Base-by-base conservation (phyloP, 2,888 invertebrate species). In the Sialis lutaria region DNA sequence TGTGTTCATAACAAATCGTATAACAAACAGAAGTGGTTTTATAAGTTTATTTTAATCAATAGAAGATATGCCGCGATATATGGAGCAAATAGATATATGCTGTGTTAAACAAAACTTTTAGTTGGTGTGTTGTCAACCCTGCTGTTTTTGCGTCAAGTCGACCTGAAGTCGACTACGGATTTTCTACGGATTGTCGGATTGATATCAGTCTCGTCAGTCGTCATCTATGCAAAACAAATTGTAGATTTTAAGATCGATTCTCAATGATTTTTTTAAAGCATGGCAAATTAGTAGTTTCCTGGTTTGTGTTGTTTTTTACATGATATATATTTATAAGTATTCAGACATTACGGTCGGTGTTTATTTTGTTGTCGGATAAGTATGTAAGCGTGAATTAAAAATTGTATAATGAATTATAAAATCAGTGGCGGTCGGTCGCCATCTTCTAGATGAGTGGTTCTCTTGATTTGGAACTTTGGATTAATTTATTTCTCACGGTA, bases 371-470 rank as follows among this genome's bases (percentile, higher is more conserved):
- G 37, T 40, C 31, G 31, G 40, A 45, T 30, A 40, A 58, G 55
- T 60, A 64, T 63, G 63, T 63, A 64, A 64, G 63, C 63, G 63
- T 65, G 64, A 65, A 64, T 64, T 62, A 63, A 62, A 61, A 63
- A 62, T 22, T 22, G 22, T 22, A 22, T 22, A 63, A 67, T 64
- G 64, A 63, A 64, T 63, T 63, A 63, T 63, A 60, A 61, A 63
- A 22, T 22, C 22, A 22, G 61, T 64, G 64, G 63, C 64, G 64
- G 64, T 62, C 65, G 66, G 68, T 69, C 69, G 72, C 73, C 72
- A 73, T 73, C 71, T 73, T 73, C 67, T 67, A 67, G 65, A 67
- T 67, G 64, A 68, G 9, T 39, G 22, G 63, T 67, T 67, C 70
- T 70, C 61, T 58, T 58, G 58, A 55, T 59, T 30, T 30, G 32